Evolutionary conservation across 2,113 vertebrate species (phyloP), one percentile per base, ranked within the genome.

Genomic region (Menura novaehollandiae): DNA sequence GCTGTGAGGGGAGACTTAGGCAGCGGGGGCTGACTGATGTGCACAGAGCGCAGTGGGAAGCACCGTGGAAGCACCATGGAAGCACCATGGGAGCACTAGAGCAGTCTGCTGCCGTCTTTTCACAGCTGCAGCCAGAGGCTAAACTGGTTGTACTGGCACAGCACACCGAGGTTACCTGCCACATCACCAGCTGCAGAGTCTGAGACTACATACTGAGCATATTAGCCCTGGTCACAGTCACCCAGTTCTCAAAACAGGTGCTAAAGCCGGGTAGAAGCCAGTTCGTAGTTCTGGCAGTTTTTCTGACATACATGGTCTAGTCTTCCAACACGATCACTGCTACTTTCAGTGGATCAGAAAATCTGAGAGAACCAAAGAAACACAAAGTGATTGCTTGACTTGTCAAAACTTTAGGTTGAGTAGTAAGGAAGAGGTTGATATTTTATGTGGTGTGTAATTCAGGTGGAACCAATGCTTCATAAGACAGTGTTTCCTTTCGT

Each of bases 1-100:
- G 39, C 68, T 3, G 27, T 13, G 53, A 24, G 41, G 41, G 10
- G 24, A 13, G 28, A 7, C 32, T 46, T 15, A 8, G 32, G 47
- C 46, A 2, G 49, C 3, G 1, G 32, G 44, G 27, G 6, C 32
- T 37, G 20, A 22, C 41, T 26, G 64, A n/a, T 7, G 33, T 2
- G 24, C 43, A 2, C 17, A 1, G 39, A 2, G 19, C 13, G 1
- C 43, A 0, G 28, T 7, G 60, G 10, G 6, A 11, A 63, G 21
- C 46, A 4, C 44, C 9, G n/a, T 49, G 49, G 58, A 9, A 55
- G 28, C 68, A 4, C 68, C 30, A 0, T 20, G 24, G 43, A 8
- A 74, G 26, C 52, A 5, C 47, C 7, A 28, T 60, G 35, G 35
- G 11, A 43, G 27, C 68, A 1, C 46, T 19, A 3, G 53, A 43